Evolutionary conservation across 2,113 vertebrate species (phyloP).

Genomic region (Atherinomorus stipes): DNA sequence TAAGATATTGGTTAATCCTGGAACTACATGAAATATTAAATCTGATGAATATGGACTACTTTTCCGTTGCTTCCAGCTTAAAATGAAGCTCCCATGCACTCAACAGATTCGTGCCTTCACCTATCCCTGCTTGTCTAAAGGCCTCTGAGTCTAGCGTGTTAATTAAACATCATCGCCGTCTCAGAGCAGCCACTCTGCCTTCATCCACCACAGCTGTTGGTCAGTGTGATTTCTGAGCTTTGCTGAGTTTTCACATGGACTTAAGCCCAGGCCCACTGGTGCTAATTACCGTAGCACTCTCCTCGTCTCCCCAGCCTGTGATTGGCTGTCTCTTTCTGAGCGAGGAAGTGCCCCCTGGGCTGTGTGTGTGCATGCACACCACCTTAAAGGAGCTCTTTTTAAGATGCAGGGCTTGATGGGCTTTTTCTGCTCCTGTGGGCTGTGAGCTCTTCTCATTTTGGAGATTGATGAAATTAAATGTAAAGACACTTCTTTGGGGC

Average conservation of each 20-base stretch:
- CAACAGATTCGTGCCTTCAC: background rate
- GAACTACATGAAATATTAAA: background rate
- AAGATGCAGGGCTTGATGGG: conserved; percentile 55
- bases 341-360: conserved; percentile 33
- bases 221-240: conserved; percentile 32
- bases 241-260: conserved; percentile 6
- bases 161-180: conserved; percentile 50
- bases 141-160: conserved; percentile 37
- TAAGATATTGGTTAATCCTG: background rate
- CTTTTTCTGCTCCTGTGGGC: conserved; percentile 28
- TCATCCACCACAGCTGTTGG: conserved; percentile 2
- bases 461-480: conserved; percentile 55
- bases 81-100: background rate
- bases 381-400: conserved; percentile 61
- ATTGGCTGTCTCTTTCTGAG: conserved; percentile 59
- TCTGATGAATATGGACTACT: background rate
- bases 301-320: conserved; percentile 18
- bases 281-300: conserved; percentile 58
- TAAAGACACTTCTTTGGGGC: conserved; percentile 44
- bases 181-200: conserved; percentile 13
- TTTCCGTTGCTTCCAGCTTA: background rate
- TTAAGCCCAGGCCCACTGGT: conserved; percentile 35
- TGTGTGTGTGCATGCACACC: conserved; percentile 14
- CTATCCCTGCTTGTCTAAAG: conserved; percentile 14
- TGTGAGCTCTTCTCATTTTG: conserved; percentile 10